Base-by-base conservation (phyloP, 2,797 vertebrate genomes). In the Synaphobranchus kaupii region DNA sequence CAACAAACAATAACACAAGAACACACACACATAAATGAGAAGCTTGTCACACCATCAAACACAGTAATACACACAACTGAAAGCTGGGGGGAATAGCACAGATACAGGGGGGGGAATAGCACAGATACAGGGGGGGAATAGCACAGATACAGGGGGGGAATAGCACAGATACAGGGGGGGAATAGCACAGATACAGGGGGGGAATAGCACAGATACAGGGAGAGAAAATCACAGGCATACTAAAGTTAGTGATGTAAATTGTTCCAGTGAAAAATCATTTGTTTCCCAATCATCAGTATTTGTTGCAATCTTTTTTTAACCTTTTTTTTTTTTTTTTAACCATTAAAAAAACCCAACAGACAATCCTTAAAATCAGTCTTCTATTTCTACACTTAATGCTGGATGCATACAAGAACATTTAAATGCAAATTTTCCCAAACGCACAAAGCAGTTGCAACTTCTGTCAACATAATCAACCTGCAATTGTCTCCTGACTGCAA, bases 401-500 rank as follows among this genome's bases (percentile, higher is more conserved):
- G 93, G 92, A 93, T 93, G 89, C 87, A 92, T 93, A 95, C 94
- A 95, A 95, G 94, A 95, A 94, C 95, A 96, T 96, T 96, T 95
- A 96, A 94, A 96, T 96, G 95, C 95, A 96, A 96, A 96, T 96
- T 95, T 94, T 7, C 31, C 34, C 68, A 73, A 54, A 66, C 63
- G 47, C 86, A 84, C 44, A 56, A 84, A 83, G 60, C 63, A 84
- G 83, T 50, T n/a, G 63, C 82, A 84, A 56, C 86, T 54, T 96
- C 94, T 94, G 94, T 95, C 94, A 93, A 94, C 92, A 95, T 95
- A 96, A 97, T 96, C 95, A 96, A 96, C 95, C 94, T 95, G 95
- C 94, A 96, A 96, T 96, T 96, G 96, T 96, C 94, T 95, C 93
- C 93, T 92, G 93, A 93, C 95, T 95, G 92, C 78, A 87, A 95